phyloP scores from a whole-genome alignment of 2,797 vertebrate genomes.

The Chiloscyllium punctatum region DNA sequence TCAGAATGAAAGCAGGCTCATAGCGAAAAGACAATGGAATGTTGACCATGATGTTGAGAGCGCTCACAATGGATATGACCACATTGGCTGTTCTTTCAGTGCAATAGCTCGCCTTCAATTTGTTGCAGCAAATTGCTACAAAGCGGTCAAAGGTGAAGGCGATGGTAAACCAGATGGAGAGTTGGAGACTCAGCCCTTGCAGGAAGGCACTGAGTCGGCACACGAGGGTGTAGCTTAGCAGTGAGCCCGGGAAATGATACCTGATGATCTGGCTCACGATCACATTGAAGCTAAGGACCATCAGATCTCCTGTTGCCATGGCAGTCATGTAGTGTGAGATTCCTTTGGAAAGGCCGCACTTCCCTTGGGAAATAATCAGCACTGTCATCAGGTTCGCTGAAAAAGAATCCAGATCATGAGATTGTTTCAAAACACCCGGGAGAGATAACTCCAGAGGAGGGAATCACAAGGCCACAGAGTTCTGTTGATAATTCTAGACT shows the following conservation, averaged over 20 bases:
- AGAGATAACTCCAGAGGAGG: too few species aligned
- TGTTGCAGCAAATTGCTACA: background rate
- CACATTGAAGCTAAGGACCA: background rate
- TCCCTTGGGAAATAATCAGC: background rate
- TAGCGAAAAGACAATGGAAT: background rate
- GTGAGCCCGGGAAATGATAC: too few species aligned
- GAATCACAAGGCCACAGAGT: too few species aligned
- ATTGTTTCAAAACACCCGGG: too few species aligned
- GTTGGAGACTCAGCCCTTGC: background rate
- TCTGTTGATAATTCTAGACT: too few species aligned
- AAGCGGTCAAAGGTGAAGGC: slow-evolving; percentile 14
- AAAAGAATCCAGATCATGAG: background rate
- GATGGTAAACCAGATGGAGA: background rate
- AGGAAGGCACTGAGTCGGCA: background rate
- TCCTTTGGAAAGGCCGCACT: background rate
- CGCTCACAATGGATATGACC: background rate
- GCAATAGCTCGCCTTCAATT: background rate
- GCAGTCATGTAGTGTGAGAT: background rate
- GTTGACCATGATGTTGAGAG: background rate
- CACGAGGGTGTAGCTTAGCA: too few species aligned
- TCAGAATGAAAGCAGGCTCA: background rate
- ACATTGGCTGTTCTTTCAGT: background rate
- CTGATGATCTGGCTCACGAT: background rate
- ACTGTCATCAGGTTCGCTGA: background rate
- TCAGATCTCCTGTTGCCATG: background rate